phyloP scores from a whole-genome alignment of 2,113 vertebrate genomes.

The Tiliqua scincoides region DNA sequence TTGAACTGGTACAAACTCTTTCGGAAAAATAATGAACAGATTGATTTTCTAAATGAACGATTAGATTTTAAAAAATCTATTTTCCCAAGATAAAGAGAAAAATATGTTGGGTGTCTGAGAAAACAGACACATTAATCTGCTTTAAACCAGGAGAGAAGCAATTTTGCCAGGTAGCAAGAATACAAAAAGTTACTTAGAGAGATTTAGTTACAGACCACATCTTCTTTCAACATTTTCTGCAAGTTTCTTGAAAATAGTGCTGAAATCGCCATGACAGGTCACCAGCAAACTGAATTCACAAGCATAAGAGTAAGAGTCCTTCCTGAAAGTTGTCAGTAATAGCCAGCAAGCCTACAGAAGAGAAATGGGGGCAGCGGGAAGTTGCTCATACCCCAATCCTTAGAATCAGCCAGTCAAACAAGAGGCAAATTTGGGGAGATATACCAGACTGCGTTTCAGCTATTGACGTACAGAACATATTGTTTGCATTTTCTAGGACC shows the following conservation, averaged over 20 bases:
- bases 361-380: neutral
- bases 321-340: neutral
- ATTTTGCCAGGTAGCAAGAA: neutral
- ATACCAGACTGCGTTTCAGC: neutral
- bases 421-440: neutral
- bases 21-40: constrained; percentile 23
- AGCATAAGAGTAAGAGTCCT: neutral
- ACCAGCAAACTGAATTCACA: neutral
- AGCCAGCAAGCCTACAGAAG: neutral
- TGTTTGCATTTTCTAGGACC: neutral
- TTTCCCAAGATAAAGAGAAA: neutral
- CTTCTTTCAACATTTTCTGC: neutral
- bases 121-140: no score
- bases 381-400: neutral
- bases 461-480: neutral
- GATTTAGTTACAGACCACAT: neutral
- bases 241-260: neutral
- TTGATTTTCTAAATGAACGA: neutral
- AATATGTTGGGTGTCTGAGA: neutral
- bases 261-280: neutral
- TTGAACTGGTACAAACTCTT: neutral
- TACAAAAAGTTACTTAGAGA: neutral
- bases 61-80: constrained; percentile 42
- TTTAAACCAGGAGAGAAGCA: neutral
- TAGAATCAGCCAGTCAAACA: neutral